phyloP scores from a whole-genome alignment of 2,888 invertebrate species.

The Anarsia innoxiella region DNA sequence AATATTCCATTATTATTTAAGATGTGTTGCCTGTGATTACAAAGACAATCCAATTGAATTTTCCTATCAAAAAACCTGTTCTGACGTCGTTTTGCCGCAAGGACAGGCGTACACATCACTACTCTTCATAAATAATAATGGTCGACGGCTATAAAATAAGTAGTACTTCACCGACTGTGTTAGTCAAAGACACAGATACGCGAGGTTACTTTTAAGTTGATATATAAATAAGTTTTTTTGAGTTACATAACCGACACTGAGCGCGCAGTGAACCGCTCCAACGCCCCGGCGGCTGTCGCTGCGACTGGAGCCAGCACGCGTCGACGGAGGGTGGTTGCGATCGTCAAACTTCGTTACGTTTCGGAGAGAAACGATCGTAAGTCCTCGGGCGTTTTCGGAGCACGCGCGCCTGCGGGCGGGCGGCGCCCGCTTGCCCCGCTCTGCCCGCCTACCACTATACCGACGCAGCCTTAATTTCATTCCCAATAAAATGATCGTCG shows the following conservation, averaged over 20 bases:
- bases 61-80: conserved; percentile 58
- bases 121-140: conserved; percentile 34
- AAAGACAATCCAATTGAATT: conserved; percentile 31
- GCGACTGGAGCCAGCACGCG: conserved; percentile 70
- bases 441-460: conserved; percentile 49
- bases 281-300: conserved; percentile 68
- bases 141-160: conserved; percentile 8
- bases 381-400: conserved; percentile 66
- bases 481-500: conserved; percentile 28
- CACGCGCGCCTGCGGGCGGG: conserved; percentile 69
- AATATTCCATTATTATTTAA: too few relatives aligned
- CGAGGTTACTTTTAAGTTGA: conserved; percentile 49
- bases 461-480: conserved; percentile 54
- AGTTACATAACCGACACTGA: conserved; percentile 70
- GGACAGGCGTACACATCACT: conserved; percentile 65
- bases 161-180: conserved; percentile 12
- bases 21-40: too few relatives aligned
- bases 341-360: conserved; percentile 70
- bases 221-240: conserved; percentile 69
- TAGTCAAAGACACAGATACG: conserved; percentile 28
- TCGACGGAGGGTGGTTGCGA: conserved; percentile 64
- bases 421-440: conserved; percentile 38
- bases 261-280: conserved; percentile 57
- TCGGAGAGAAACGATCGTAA: conserved; percentile 67
- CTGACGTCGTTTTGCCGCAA: conserved; percentile 54